Base-by-base conservation (phyloP, 53 echinoderm and acorn worm genomes). In the Crossaster papposus region DNA sequence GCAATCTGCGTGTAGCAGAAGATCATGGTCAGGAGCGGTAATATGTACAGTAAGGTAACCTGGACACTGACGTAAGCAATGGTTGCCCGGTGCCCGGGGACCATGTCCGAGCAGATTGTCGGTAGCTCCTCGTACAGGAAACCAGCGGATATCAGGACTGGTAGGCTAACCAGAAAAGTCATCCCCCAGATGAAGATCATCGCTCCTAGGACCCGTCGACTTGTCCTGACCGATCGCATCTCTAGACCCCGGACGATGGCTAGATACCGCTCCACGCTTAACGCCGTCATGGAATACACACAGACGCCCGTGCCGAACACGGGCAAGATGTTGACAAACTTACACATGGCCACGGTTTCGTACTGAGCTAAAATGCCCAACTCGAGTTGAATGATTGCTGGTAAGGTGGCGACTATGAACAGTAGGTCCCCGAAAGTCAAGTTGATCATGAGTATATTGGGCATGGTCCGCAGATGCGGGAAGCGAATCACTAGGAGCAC, bases 371-470 rank as follows among this genome's bases (percentile, higher is more conserved):
- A 14, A 3, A 92, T 31, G 29, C 90, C 72, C 1, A 95, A 84
- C 31, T 85, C 91, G 32, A 90, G 88, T 51, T 89, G 92, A 0
- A 95, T 81, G 30, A 90, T 92, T 38, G 87, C 72, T 22, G 95
- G 95, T n/a, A 89, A 88, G 15, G 95, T 81, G 33, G 88, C 83
- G 50, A 91, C 78, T 50, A 95, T 89, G 53, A 89, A 95, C 29
- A 93, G 85, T 2, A 95, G 77, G 76, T 95, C 95, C 1, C 95
- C 95, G 24, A 92, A 51, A 6, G 95, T 93, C 15, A 95, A 78
- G 58, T 95, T 93, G 52, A 93, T 93, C 52, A 95, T 87, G 44
- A 95, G 95, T 17, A 95, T 93, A 64, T 95, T 95, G 32, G 95
- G 93, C 65, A 93, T 90, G 44, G 89, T 95, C 5, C 95, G 95